Conservation (phyloP, 2,888 invertebrate genomes). For the Cephus sareptanus region DNA sequence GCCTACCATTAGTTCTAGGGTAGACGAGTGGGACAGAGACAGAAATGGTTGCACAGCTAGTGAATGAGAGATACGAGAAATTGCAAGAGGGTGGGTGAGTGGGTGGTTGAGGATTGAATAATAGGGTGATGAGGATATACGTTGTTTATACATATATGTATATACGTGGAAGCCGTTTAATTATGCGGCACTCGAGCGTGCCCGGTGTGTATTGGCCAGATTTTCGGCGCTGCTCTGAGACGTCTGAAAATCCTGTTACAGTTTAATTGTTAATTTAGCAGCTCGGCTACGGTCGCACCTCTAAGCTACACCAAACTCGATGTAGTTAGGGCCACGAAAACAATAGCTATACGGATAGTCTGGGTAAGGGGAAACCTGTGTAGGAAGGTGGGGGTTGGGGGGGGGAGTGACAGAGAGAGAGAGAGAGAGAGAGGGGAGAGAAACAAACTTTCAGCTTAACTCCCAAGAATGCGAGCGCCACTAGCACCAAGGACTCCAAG, state of each 20-base stretch:
- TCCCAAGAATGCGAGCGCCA: conserved; percentile 18
- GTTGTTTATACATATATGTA: conserved; percentile 4
- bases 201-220: conserved; percentile 24
- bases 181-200: conserved; percentile 37
- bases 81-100: background rate
- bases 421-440: background rate
- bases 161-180: conserved; percentile 44
- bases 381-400: background rate
- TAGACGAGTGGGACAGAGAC: conserved; percentile 8
- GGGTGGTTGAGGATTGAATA: background rate
- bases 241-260: conserved; percentile 51
- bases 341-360: conserved; percentile 22
- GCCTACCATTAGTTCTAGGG: background rate
- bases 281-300: conserved; percentile 29
- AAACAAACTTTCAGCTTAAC: conserved; percentile 11
- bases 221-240: conserved; percentile 34
- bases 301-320: conserved; percentile 18
- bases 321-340: conserved; percentile 29
- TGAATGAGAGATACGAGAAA: background rate
- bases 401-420: background rate
- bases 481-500: background rate
- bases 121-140: background rate
- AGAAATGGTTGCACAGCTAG: background rate
- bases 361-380: background rate
- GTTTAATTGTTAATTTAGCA: conserved; percentile 55